A percentile compares a stretch with the other conserved stretches of the same genome.
Conservation (phyloP, 2,797 vertebrate genomes). For the Chelon labrosus region DNA sequence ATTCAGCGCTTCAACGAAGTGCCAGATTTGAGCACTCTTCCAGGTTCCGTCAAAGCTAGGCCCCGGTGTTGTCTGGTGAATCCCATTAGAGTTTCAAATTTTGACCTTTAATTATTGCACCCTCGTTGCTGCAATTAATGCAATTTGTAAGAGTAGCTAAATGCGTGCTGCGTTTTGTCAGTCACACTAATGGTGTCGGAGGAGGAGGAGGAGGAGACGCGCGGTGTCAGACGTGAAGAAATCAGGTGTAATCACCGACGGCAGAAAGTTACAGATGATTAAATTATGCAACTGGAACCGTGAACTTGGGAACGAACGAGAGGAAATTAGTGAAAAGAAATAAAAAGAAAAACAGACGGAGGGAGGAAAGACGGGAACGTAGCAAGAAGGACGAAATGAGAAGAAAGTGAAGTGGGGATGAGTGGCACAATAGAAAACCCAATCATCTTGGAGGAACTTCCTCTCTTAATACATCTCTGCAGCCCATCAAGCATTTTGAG, state of each 20-base stretch:
- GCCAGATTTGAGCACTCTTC: background rate
- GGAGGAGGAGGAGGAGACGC: background rate
- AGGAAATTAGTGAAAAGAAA: too few relatives aligned
- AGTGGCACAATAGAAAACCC: too few relatives aligned
- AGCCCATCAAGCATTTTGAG: constrained; percentile 36
- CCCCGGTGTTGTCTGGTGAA: background rate
- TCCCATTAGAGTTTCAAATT: constrained; percentile 39
- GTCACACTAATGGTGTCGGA: constrained; percentile 20
- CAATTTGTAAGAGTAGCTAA: constrained; percentile 18
- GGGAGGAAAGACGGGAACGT: background rate
- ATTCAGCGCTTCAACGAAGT: background rate
- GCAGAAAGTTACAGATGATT: background rate
- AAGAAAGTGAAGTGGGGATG: background rate
- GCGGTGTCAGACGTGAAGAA: background rate
- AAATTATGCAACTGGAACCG: too few relatives aligned
- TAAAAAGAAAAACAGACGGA: too few relatives aligned
- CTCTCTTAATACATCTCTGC: constrained; percentile 8
- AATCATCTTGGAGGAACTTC: constrained; percentile 5
- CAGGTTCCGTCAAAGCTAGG: constrained; percentile 12
- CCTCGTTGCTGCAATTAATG: constrained; percentile 46
- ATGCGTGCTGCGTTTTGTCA: constrained; percentile 4
- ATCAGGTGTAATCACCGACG: background rate
- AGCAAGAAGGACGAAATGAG: background rate
- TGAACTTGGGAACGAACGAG: too few relatives aligned
- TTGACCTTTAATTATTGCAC: constrained; percentile 50